A percentile compares a stretch with the other conserved stretches of the same genome.
Evolutionary conservation across 92 coral and sea anemone species (phyloP).

Genomic region (Phenganax stokvisi): DNA sequence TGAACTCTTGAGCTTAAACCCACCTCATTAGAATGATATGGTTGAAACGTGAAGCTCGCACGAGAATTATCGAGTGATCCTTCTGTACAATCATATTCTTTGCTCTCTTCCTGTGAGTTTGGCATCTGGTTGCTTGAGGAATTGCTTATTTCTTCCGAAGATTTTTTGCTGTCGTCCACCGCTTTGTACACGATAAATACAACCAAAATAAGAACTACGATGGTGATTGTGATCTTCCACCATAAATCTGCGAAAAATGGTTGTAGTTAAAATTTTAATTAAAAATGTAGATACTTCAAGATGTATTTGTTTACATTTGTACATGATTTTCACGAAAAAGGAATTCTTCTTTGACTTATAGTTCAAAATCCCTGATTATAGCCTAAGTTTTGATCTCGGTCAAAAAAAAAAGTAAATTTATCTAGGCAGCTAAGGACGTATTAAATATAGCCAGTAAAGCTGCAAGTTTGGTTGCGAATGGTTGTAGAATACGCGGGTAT

Average conservation of each 20-base stretch:
- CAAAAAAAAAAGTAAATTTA: no score
- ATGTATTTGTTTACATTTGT: no score
- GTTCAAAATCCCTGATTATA: no score
- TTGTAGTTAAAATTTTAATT: background rate
- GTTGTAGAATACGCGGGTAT: background rate
- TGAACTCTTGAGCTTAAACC: background rate
- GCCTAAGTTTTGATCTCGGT: no score
- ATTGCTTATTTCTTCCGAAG: background rate
- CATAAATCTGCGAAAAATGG: slow-evolving; percentile 7
- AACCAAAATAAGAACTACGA: background rate
- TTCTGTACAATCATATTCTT: background rate
- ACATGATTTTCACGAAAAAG: no score
- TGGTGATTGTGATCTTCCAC: slow-evolving; percentile 5
- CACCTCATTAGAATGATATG: slow-evolving; percentile 1
- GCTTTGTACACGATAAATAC: slow-evolving; percentile 2
- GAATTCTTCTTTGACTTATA: no score
- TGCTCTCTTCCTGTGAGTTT: background rate
- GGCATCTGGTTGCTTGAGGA: background rate
- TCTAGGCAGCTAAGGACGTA: no score
- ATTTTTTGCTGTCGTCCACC: background rate
- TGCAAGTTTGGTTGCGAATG: no score
- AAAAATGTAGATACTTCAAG: no score
- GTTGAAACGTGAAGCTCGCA: slow-evolving; percentile 12
- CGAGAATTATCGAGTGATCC: slow-evolving; percentile 8
- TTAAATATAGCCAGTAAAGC: no score